Evolutionary conservation across 2,888 invertebrate species (phyloP).

Genomic region (Parnassius mnemosyne): DNA sequence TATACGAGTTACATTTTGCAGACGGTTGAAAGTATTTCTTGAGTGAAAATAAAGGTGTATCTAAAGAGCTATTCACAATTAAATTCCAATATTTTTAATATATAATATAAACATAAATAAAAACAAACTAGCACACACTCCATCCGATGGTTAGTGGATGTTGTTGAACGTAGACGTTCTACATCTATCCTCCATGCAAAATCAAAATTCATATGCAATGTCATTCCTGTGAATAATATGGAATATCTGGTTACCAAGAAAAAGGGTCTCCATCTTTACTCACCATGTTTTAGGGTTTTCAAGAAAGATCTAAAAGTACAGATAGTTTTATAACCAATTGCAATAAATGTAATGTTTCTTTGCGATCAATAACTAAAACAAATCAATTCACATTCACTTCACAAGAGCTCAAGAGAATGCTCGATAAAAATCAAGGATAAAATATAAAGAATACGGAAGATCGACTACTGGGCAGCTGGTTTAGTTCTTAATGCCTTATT

Average conservation of each 20-base stretch:
- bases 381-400: not conserved
- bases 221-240: not conserved
- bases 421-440: constrained; percentile 25
- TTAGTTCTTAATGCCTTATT: constrained; percentile 19
- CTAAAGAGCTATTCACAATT: too few relatives aligned
- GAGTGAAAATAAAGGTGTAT: too few relatives aligned
- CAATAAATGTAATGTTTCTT: too few relatives aligned
- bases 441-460: constrained; percentile 29
- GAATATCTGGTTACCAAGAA: not conserved
- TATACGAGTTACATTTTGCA: too few relatives aligned
- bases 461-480: constrained; percentile 19
- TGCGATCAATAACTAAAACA: not conserved
- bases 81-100: too few relatives aligned
- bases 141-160: too few relatives aligned
- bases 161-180: too few relatives aligned
- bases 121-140: too few relatives aligned
- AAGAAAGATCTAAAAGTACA: not conserved
- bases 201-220: not conserved
- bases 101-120: too few relatives aligned
- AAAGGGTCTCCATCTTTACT: too few relatives aligned
- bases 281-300: too few relatives aligned
- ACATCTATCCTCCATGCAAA: not conserved
- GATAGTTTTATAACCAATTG: not conserved
- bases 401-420: constrained; percentile 8
- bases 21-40: too few relatives aligned